Percentiles rank a stretch among this genome's conserved stretches.
phyloP scores from a whole-genome alignment of 2,113 vertebrate genomes.

The Brienomyrus longianalis region DNA sequence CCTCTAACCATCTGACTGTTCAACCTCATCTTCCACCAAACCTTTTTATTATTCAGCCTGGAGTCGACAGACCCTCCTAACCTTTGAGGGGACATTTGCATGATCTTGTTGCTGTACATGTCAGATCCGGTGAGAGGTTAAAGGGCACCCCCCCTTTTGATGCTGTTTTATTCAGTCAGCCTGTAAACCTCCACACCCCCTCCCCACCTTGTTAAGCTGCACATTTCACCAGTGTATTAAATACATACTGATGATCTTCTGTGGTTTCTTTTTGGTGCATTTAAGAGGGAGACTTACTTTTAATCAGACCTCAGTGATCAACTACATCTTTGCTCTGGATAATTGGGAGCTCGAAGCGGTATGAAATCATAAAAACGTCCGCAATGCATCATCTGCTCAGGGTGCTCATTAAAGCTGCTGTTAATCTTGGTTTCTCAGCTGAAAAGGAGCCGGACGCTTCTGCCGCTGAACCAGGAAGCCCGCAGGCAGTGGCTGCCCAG shows the following conservation, averaged over 20 bases:
- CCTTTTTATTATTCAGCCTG: slow-evolving; percentile 5
- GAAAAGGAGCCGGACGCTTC: slow-evolving; percentile 35
- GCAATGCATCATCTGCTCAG: slow-evolving; percentile 14
- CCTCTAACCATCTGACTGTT: slow-evolving; percentile 17
- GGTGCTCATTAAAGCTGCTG: slow-evolving; percentile 6
- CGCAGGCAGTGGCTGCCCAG: slow-evolving; percentile 17
- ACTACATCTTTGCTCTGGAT: slow-evolving; percentile 11
- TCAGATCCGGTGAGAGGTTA: slow-evolving; percentile 32
- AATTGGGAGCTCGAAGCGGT: slow-evolving; percentile 11
- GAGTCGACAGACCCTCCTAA: slow-evolving; percentile 13
- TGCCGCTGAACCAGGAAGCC: slow-evolving; percentile 24
- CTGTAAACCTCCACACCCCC: slow-evolving; percentile 11
- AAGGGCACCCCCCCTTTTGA: slow-evolving; percentile 9
- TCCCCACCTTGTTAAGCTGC: slow-evolving; percentile 9
- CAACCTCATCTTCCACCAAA: not conserved
- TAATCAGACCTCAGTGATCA: slow-evolving; percentile 10
- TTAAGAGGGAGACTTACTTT: not conserved
- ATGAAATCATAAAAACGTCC: slow-evolving; percentile 15
- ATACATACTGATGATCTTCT: slow-evolving; percentile 8
- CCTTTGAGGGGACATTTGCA: slow-evolving; percentile 36
- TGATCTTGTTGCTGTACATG: slow-evolving; percentile 29
- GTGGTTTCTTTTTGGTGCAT: not conserved
- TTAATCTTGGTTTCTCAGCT: slow-evolving; percentile 25
- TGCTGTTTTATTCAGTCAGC: slow-evolving; percentile 20
- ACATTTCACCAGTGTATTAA: slow-evolving; percentile 2